Conservation (phyloP, 2,797 vertebrate genomes). For the Xiphorhynchus erythropygius region DNA sequence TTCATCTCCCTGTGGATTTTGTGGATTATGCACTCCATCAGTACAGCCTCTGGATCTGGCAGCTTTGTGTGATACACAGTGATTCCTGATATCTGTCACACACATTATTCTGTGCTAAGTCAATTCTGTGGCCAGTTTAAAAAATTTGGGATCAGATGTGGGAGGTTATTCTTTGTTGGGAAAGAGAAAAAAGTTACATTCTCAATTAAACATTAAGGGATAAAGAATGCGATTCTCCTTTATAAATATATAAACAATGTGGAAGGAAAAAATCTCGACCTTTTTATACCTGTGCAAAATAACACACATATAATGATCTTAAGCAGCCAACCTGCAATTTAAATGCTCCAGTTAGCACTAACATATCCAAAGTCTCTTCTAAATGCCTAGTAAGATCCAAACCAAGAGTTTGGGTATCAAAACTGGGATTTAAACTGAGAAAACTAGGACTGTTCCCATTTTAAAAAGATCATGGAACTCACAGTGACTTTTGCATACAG, state of each 20-base stretch:
- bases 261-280: neutral
- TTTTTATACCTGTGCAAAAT: neutral
- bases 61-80: accelerated
- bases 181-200: neutral
- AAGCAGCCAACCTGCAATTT: neutral
- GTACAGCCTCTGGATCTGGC: accelerated
- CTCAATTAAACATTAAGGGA: neutral
- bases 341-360: neutral
- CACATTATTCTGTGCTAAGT: neutral
- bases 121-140: neutral
- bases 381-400: neutral
- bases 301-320: neutral
- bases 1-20: neutral
- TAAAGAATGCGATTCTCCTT: neutral
- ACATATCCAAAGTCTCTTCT: neutral
- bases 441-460: neutral
- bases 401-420: neutral
- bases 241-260: neutral
- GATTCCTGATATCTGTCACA: neutral
- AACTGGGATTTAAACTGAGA: neutral
- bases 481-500: neutral
- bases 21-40: neutral
- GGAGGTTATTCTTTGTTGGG: neutral
- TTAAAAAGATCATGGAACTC: neutral
- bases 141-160: neutral